Evolutionary conservation across 2,113 vertebrate species (phyloP).

Genomic region (Tringa solitaria): DNA sequence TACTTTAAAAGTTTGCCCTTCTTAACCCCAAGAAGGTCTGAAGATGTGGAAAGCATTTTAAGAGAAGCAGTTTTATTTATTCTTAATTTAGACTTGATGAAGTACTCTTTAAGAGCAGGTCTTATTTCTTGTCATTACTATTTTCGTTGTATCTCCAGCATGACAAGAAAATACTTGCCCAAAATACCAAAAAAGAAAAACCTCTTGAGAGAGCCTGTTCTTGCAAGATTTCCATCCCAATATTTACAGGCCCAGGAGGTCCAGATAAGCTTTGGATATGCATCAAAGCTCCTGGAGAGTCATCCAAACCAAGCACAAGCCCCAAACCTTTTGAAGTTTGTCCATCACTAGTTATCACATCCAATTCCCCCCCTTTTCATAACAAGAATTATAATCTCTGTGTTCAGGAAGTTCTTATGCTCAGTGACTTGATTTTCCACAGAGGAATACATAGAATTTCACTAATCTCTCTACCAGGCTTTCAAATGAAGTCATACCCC

Average conservation of each 20-base stretch:
- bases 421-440: not conserved
- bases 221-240: conserved; percentile 29
- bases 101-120: conserved; percentile 29
- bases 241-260: conserved; percentile 34
- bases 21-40: not conserved
- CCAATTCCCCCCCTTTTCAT: conserved; percentile 5
- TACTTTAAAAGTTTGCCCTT: not conserved
- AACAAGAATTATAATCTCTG: not conserved
- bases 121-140: conserved; percentile 42
- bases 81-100: conserved; percentile 24
- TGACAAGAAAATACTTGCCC: conserved; percentile 39
- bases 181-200: conserved; percentile 24
- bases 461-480: conserved; percentile 25
- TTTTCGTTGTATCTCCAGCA: conserved; percentile 19
- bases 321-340: conserved; percentile 37
- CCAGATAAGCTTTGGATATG: conserved; percentile 25
- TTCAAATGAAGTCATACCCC: not conserved
- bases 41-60: conserved; percentile 14
- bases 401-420: conserved; percentile 13
- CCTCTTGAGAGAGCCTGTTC: conserved; percentile 1
- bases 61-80: not conserved
- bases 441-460: not conserved
- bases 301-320: conserved; percentile 21
- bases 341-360: conserved; percentile 26
- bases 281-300: conserved; percentile 13